These are phyloP conservation scores for Hyperopisus bebe DNA, from an alignment of 2,113 vertebrate species.

Conservation along the genomic window DNA sequence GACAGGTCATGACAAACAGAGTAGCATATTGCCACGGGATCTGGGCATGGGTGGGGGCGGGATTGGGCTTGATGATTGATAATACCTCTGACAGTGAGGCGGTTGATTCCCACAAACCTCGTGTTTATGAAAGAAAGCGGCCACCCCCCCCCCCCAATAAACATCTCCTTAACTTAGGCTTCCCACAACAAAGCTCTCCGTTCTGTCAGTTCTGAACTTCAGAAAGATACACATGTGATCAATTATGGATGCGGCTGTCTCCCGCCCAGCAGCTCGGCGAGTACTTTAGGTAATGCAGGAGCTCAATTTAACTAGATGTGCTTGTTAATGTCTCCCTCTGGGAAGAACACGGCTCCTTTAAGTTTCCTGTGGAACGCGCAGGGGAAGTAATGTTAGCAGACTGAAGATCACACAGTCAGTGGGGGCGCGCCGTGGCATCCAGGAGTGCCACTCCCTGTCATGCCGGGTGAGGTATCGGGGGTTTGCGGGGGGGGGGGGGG, in stretches of 20 bases:
- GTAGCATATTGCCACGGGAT: not conserved
- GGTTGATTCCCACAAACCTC: conserved; percentile 43
- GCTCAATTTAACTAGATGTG: conserved; percentile 74
- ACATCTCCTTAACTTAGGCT: conserved; percentile 42
- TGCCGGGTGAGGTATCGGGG: not conserved
- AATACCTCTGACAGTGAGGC: conserved; percentile 8
- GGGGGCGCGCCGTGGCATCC: not conserved
- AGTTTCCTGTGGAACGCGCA: conserved; percentile 38
- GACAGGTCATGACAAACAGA: not conserved
- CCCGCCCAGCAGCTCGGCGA: conserved; percentile 56
- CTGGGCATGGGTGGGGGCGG: not conserved
- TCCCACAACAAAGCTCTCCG: conserved; percentile 45
- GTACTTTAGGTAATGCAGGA: conserved; percentile 73
- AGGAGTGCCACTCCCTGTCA: conserved; percentile 1
- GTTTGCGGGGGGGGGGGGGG: not conserved
- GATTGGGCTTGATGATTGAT: conserved; percentile 15
- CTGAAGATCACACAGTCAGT: conserved; percentile 33
- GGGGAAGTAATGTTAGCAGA: conserved; percentile 40
- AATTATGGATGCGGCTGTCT: conserved; percentile 72
- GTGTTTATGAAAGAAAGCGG: conserved; percentile 31
- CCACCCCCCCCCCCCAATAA: conserved; percentile 25
- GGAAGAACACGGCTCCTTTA: conserved; percentile 48
- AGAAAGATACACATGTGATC: conserved; percentile 65
- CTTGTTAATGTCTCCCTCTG: conserved; percentile 72
- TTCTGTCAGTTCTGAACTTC: conserved; percentile 52